phyloP scores from a whole-genome alignment of 2,113 vertebrate species.

The Loxodonta africana region DNA sequence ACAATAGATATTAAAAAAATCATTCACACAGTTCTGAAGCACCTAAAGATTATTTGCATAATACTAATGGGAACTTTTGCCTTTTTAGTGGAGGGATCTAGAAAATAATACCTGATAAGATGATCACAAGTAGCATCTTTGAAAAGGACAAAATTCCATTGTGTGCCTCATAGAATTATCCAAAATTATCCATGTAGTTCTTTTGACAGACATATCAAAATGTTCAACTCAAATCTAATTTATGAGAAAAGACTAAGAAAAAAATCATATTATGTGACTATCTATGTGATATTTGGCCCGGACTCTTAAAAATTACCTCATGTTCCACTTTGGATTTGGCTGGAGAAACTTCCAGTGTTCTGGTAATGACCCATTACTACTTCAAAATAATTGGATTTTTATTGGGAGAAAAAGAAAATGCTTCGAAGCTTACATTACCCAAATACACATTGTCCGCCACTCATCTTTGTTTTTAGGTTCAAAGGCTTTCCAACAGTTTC shows the following conservation, averaged over 20 bases:
- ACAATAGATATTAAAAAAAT: not conserved
- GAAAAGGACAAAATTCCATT: not conserved
- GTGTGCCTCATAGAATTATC: not conserved
- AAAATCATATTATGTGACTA: not conserved
- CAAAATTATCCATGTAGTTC: not conserved
- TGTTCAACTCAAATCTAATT: not conserved
- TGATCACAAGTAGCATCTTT: no score
- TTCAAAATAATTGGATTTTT: no score
- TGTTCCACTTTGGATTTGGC: not conserved
- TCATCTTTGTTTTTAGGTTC: not conserved
- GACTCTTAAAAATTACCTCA: not conserved
- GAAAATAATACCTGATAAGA: no score
- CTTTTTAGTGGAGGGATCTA: no score
- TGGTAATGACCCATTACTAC: no score
- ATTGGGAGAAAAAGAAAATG: no score
- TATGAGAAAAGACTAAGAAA: not conserved
- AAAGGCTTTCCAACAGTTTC: not conserved
- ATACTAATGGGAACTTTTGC: not conserved
- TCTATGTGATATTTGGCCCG: not conserved
- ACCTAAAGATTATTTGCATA: not conserved
- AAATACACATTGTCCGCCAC: no score
- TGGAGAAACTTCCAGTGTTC: not conserved
- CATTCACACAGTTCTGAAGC: not conserved
- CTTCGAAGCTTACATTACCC: no score
- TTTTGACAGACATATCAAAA: not conserved